A percentile compares a stretch with the other conserved stretches of the same genome.
Conservation (phyloP, 1,140 invertebrate genomes). For the Apis mellifera region DNA sequence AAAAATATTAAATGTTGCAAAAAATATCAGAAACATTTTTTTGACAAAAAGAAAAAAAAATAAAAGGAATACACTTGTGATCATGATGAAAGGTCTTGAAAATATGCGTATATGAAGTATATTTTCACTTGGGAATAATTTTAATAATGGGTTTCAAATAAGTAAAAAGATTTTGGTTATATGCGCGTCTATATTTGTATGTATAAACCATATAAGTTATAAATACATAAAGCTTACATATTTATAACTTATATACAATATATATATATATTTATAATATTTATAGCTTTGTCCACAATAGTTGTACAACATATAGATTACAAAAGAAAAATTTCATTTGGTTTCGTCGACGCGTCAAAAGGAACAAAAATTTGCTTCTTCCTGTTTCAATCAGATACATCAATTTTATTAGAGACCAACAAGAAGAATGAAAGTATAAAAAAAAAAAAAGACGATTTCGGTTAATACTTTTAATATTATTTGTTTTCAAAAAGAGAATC, state of each 20-base stretch:
- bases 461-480: not conserved
- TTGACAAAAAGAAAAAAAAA: not conserved
- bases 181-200: slow-evolving; percentile 64
- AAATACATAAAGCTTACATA: slow-evolving; percentile 61
- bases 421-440: not conserved
- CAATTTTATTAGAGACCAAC: not conserved
- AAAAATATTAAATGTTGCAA: too few relatives aligned
- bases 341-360: slow-evolving; percentile 25
- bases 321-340: slow-evolving; percentile 40
- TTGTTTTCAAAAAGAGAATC: not conserved
- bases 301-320: slow-evolving; percentile 54
- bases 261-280: slow-evolving; percentile 21
- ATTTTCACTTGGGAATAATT: not conserved
- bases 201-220: slow-evolving; percentile 68
- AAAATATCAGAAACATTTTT: not conserved
- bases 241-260: slow-evolving; percentile 58
- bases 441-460: not conserved
- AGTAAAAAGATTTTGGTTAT: slow-evolving; percentile 31
- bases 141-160: too few relatives aligned
- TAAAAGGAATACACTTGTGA: too few relatives aligned
- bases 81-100: not conserved
- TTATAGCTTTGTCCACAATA: slow-evolving; percentile 54
- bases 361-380: slow-evolving; percentile 32
- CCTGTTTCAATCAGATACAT: not conserved
- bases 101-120: not conserved